Base-by-base conservation (phyloP, 2,888 invertebrate genomes). In the Tryphoninae sp. region DNA sequence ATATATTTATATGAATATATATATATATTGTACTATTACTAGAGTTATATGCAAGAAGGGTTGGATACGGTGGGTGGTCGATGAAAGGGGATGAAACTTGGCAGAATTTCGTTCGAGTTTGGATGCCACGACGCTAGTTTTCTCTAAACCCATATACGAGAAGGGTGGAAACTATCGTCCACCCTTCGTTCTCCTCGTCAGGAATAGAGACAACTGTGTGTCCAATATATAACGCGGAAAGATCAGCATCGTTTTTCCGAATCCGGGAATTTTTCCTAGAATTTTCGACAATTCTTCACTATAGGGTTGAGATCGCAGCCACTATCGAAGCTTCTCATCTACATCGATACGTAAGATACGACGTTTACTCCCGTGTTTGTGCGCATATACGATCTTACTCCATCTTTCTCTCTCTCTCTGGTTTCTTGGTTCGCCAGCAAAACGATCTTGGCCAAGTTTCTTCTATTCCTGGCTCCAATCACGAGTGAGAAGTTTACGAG, bases 401-500 rank as follows among this genome's bases (percentile, higher is more conserved):
- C 6, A 0, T 33, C 33, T 33, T 7, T 33, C 26, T 26, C 64
- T 65, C 6, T 33, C 33, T 33, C 33, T 33, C 33, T 33, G 33
- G 33, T 22, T 45, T 8, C 53, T 42, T 2, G 42, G 45, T 73
- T 61, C 55, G 49, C 55, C 42, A 45, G 74, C 22, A 53, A 65
- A 81, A 64, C 78, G 53, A 42, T 33, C 53, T 72, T 61, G 72
- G 78, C 81, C 75, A 58, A 71, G 55, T 78, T 49, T 61, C 61
- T 67, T 45, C 59, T 59, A 64, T 79, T 58, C 51, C 67, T 59
- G 68, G 67, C 75, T 76, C 69, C 84, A 84, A 85, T 84, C 81
- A 80, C 78, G 62, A 83, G 82, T 80, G 78, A 81, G 83, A 85
- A 80, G 82, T 83, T 85, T 85, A 85, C 81, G 84, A 84, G 78